Percentiles rank a stretch among this genome's conserved stretches.
phyloP scores from a whole-genome alignment of 2,797 vertebrate genomes.

The Lateolabrax maculatus region DNA sequence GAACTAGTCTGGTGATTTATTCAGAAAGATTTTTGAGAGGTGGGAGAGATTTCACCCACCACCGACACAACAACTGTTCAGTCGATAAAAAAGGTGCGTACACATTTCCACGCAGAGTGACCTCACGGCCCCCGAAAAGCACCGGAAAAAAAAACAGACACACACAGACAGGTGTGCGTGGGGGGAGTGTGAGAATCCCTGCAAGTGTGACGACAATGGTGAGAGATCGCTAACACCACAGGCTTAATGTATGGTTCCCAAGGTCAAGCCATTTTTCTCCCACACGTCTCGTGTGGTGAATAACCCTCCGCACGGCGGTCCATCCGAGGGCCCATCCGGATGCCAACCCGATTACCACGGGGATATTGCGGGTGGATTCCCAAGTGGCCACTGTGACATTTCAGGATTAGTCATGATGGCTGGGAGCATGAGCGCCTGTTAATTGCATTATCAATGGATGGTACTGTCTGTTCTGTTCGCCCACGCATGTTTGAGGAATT shows the following conservation, averaged over 20 bases:
- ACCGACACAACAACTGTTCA: conserved; percentile 73
- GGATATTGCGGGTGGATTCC: conserved; percentile 68
- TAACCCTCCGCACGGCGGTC: conserved; percentile 25
- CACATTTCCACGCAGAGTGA: conserved; percentile 43
- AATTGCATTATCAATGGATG: conserved; percentile 72
- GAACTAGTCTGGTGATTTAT: conserved; percentile 53
- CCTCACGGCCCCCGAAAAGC: conserved; percentile 46
- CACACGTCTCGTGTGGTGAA: conserved; percentile 69
- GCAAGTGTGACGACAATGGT: conserved; percentile 61
- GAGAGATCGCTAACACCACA: conserved; percentile 72
- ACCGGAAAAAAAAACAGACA: conserved; percentile 55
- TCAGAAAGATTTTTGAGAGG: conserved; percentile 45
- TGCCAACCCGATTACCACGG: conserved; percentile 71
- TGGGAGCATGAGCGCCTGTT: conserved; percentile 60
- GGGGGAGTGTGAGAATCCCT: conserved; percentile 70
- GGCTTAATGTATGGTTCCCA: conserved; percentile 74
- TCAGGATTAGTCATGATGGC: conserved; percentile 73
- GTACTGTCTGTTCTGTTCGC: conserved; percentile 38
- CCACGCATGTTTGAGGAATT: conserved; percentile 52
- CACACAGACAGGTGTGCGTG: conserved; percentile 74
- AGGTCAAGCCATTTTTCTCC: conserved; percentile 67
- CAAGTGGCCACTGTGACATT: conserved; percentile 71
- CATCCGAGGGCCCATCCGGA: conserved; percentile 58
- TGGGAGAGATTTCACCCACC: conserved; percentile 25
- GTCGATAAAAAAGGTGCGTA: conserved; percentile 37